Percentiles rank a stretch among this genome's conserved stretches.
Evolutionary conservation across 2,113 vertebrate genomes (phyloP).

Genomic region (Calcarius ornatus): DNA sequence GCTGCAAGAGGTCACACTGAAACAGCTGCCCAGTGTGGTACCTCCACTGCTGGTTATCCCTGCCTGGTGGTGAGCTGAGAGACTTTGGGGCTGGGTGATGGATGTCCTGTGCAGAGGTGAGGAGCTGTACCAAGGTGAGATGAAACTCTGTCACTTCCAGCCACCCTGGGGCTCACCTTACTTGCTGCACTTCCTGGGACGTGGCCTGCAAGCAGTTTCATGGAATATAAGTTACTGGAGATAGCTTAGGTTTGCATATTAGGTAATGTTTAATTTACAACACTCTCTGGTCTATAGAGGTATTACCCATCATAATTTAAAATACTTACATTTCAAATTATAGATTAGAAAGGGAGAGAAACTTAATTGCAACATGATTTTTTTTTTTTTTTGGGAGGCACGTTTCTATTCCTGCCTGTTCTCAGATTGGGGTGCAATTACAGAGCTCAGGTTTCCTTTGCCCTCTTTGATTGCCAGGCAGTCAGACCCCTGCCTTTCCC

Average conservation of each 20-base stretch:
- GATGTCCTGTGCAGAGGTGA: neutral
- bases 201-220: neutral
- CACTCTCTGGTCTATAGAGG: neutral
- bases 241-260: neutral
- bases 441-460: slow-evolving; percentile 27
- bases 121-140: neutral
- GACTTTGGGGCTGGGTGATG: neutral
- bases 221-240: neutral
- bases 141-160: neutral
- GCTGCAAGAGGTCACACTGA: neutral
- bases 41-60: neutral
- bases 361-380: neutral
- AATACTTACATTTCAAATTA: neutral
- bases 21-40: accelerated
- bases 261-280: neutral
- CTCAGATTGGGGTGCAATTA: neutral
- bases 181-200: neutral
- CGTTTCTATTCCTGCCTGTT: neutral
- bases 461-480: slow-evolving; percentile 46
- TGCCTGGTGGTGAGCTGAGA: accelerated
- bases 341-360: neutral
- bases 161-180: neutral
- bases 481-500: slow-evolving; percentile 13
- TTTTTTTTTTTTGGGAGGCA: neutral
- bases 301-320: neutral